Evolutionary conservation across 1,140 invertebrate genomes (phyloP), one percentile per base, ranked within the genome.

Genomic region (Chironomus tepperi): DNA sequence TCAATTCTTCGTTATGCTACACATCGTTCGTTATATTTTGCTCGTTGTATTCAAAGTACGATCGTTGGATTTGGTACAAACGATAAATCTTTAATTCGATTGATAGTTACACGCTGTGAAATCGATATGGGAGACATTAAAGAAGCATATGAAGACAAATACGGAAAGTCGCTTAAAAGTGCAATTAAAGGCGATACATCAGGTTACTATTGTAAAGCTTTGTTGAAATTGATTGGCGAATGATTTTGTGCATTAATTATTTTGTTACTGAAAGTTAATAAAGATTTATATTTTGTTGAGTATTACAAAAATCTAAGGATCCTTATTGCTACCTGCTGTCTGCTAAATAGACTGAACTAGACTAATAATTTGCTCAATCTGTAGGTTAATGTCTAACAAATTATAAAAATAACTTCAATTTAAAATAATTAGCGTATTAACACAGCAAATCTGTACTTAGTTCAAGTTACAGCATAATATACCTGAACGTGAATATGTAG

Each of bases 31-130:
- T 84, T 85, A 12, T 91, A 87, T 81, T 92, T 90, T 84, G 90
- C 91, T 73, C 84, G 86, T 57, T 82, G 86, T n/a, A 82, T 92
- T 7, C 84, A 91, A 43, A 82, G 84, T 57, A 85, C 89, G 12
- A 90, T 92, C 87, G 86, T 86, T 76, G 87, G 89, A 2, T 74
- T 84, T 42, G 89, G 89, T 57, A 91, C 89, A 6, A 84, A 89
- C 79, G 90, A 92, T 79, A 80, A 82, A 9, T 86, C 86, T 5
- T 83, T 92, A 74, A 88, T 91, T 72, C 81, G 90, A 42, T 86
- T 92, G 74, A 79, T 92, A 74, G 89, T 91, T 2, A 86, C 86
- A 76, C 84, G 90, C 74, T 85, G 86, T 74, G 90, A 91, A 83
- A 83, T 88, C 67, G 90, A 91, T 83, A 83, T 91, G 75, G 86